Conservation (phyloP, 2,113 vertebrate species). For the Gambusia affinis region DNA sequence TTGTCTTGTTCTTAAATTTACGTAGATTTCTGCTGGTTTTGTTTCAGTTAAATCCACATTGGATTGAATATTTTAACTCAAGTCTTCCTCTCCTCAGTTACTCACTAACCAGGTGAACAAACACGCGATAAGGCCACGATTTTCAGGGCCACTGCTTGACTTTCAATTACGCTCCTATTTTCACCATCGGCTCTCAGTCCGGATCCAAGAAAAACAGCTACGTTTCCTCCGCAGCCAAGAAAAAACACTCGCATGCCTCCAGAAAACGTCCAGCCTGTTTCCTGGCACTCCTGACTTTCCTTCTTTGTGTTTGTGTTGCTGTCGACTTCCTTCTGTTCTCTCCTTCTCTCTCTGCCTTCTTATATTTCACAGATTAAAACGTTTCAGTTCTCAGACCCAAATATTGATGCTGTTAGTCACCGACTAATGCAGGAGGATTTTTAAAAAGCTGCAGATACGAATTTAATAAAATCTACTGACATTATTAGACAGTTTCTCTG, state of each 20-base stretch:
- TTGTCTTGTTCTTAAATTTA: slow-evolving; percentile 4
- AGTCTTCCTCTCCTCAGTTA: slow-evolving; percentile 45
- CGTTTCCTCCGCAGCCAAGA: slow-evolving; percentile 63
- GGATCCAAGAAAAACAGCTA: slow-evolving; percentile 68
- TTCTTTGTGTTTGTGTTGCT: slow-evolving; percentile 24
- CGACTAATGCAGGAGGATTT: too few species aligned
- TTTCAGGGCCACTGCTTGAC: slow-evolving; percentile 67
- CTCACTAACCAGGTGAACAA: slow-evolving; percentile 80
- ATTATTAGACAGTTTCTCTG: too few species aligned
- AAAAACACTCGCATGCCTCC: slow-evolving; percentile 64
- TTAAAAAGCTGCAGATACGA: too few species aligned
- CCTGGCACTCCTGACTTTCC: slow-evolving; percentile 25
- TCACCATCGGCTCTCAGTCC: slow-evolving; percentile 33
- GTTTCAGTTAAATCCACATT: slow-evolving; percentile 16
- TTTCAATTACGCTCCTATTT: slow-evolving; percentile 65
- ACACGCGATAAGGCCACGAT: slow-evolving; percentile 80
- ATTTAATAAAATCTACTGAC: too few species aligned
- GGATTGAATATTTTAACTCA: slow-evolving; percentile 28
- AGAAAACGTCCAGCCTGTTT: slow-evolving; percentile 53
- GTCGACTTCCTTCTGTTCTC: slow-evolving; percentile 2
- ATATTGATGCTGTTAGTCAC: background rate
- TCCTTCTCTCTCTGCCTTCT: background rate
- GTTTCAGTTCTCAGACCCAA: background rate
- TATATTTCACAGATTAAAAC: background rate
- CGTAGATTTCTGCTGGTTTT: slow-evolving; percentile 3